Percentiles rank a stretch among this genome's conserved stretches.
Evolutionary conservation across 2,888 invertebrate genomes (phyloP).

Genomic region (Nephrotoma guestfalica): DNA sequence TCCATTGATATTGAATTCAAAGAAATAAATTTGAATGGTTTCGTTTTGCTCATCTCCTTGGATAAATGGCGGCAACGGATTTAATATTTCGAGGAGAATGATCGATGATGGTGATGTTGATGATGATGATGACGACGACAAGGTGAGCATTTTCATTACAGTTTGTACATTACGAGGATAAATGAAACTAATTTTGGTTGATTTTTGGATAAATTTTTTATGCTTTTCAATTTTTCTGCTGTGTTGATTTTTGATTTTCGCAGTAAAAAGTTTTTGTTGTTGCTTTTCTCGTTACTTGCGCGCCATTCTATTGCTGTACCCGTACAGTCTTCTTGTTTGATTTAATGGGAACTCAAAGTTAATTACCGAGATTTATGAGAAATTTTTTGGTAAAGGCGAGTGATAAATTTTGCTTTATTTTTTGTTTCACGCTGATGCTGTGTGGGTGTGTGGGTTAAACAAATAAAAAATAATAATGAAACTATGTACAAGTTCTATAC

Average conservation of each 20-base stretch:
- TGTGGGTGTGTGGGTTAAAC: background rate
- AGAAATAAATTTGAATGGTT: background rate
- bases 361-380: background rate
- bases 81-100: too few species aligned
- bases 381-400: background rate
- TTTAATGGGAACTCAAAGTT: background rate
- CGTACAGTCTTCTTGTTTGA: background rate
- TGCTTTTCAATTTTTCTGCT: background rate
- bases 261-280: background rate
- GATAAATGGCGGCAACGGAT: background rate
- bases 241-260: background rate
- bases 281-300: background rate
- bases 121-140: background rate
- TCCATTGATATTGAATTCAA: background rate
- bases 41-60: background rate
- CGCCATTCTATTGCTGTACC: background rate
- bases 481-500: background rate
- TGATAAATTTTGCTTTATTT: background rate
- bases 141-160: background rate
- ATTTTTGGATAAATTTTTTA: background rate
- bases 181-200: background rate
- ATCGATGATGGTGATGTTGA: background rate
- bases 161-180: background rate
- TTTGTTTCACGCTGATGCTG: background rate
- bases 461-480: background rate